Evolutionary conservation across 1,140 invertebrate genomes (phyloP), one percentile per base, ranked within the genome.

Genomic region (Daktulosphaira vitifoliae): DNA sequence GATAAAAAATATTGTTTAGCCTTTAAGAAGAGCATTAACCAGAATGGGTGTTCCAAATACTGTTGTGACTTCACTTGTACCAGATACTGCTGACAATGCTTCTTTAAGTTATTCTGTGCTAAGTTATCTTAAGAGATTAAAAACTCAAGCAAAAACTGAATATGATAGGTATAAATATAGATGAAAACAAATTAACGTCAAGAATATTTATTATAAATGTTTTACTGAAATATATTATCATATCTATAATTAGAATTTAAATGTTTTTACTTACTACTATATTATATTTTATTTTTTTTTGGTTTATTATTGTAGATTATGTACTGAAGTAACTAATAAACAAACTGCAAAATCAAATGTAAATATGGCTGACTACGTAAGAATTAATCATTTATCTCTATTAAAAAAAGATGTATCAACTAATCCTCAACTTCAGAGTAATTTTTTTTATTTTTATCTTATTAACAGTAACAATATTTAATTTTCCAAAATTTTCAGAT

Each of bases 121-220:
- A 66, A 96, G 92, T 75, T 95, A 97, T 74, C 78, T 98, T 68
- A 98, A 96, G 76, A 85, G 91, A 73, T 79, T 97, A 67, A 98
- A 98, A 79, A 95, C 95, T 75, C 85, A 92, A 76, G 95, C 94
- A 15, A 97, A 96, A 77, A 81, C 88, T 53, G 94, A 98, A 74
- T 96, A 93, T 76, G 94, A 98, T 73, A 84, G 90, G 74, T 72
- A 68, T 66, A 48, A 38, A 33, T 46, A 38, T 6, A 16, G 23
- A 23, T 25, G 1, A 23, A n/a, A 54, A 11, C 5, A 48, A 46
- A 2, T 50, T 8, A n/a, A n/a, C n/a, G n/a, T n/a, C n/a, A n/a
- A n/a, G n/a, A n/a, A n/a, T n/a, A n/a, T n/a, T n/a, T n/a, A n/a
- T n/a, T n/a, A n/a, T n/a, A n/a, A n/a, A n/a, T n/a, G n/a, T n/a